These are phyloP conservation scores for Atherix ibis DNA, from an alignment of 2,888 invertebrate species.

Conservation along the genomic window DNA sequence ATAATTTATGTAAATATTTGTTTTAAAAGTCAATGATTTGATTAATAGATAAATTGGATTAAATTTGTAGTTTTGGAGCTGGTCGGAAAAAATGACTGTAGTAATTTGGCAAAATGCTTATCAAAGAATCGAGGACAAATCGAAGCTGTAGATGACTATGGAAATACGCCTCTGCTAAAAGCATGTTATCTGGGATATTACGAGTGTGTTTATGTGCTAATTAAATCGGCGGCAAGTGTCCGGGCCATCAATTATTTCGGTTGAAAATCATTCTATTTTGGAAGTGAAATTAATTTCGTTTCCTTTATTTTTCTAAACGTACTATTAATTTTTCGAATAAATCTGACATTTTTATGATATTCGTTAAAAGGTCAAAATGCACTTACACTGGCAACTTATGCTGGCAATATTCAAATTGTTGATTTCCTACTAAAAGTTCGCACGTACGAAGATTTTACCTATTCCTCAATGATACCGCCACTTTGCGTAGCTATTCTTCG, in stretches of 20 bases:
- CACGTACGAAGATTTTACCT: conserved; percentile 24
- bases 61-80: conserved; percentile 2
- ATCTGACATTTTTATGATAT: too few species aligned
- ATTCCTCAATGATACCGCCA: conserved; percentile 26
- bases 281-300: too few species aligned
- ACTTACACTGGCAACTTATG: conserved; percentile 24
- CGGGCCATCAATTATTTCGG: conserved; percentile 25
- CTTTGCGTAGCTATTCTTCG: conserved; percentile 23
- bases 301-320: too few species aligned
- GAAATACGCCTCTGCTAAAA: conserved; percentile 27
- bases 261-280: conserved; percentile 11
- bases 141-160: conserved; percentile 24
- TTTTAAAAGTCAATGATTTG: too few species aligned
- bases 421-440: conserved; percentile 19
- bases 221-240: conserved; percentile 19
- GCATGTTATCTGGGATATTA: conserved; percentile 23
- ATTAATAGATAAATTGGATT: too few species aligned
- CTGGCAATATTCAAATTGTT: conserved; percentile 18
- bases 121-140: conserved; percentile 13
- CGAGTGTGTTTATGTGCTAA: conserved; percentile 19
- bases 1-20: too few species aligned
- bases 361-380: conserved; percentile 29
- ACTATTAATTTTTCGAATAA: too few species aligned
- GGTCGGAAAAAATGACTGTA: conserved; percentile 17
- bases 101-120: conserved; percentile 18